phyloP scores from a whole-genome alignment of 2,888 invertebrate species.

The Nebria brevicollis region DNA sequence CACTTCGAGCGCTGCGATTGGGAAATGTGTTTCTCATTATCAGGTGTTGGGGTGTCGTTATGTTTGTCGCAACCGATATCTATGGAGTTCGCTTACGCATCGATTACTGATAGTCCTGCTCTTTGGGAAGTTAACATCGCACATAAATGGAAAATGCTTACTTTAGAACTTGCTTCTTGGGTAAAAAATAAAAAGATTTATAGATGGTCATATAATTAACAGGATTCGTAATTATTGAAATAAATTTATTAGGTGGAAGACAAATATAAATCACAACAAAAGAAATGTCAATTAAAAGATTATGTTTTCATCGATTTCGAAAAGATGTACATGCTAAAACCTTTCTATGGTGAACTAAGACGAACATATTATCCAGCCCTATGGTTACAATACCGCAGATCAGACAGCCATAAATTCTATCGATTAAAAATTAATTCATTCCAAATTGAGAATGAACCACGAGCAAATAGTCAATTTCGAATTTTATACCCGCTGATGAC shows the following conservation, averaged over 20 bases:
- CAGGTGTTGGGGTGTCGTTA: slow-evolving; percentile 73
- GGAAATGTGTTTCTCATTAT: slow-evolving; percentile 75
- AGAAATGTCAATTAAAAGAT: slow-evolving; percentile 79
- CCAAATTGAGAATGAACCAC: slow-evolving; percentile 69
- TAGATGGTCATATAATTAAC: too few species aligned
- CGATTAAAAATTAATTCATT: slow-evolving; percentile 74
- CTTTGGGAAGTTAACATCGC: slow-evolving; percentile 86
- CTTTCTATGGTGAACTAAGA: slow-evolving; percentile 81
- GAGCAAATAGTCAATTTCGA: slow-evolving; percentile 20
- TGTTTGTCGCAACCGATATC: slow-evolving; percentile 61
- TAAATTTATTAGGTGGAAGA: slow-evolving; percentile 69
- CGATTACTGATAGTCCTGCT: slow-evolving; percentile 75
- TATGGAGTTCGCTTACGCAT: slow-evolving; percentile 76
- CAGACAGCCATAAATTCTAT: slow-evolving; percentile 73
- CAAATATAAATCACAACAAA: slow-evolving; percentile 75
- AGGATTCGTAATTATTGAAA: too few species aligned
- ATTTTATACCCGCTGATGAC: slow-evolving; percentile 63
- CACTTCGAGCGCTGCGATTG: slow-evolving; percentile 75
- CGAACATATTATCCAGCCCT: slow-evolving; percentile 79
- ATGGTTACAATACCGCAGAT: slow-evolving; percentile 78
- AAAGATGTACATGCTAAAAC: slow-evolving; percentile 88
- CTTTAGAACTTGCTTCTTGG: slow-evolving; percentile 82
- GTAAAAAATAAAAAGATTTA: slow-evolving; percentile 43
- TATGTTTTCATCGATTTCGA: slow-evolving; percentile 82
- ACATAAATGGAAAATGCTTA: slow-evolving; percentile 81